Conservation (phyloP, 1,140 invertebrate species). For the Tribolium madens region DNA sequence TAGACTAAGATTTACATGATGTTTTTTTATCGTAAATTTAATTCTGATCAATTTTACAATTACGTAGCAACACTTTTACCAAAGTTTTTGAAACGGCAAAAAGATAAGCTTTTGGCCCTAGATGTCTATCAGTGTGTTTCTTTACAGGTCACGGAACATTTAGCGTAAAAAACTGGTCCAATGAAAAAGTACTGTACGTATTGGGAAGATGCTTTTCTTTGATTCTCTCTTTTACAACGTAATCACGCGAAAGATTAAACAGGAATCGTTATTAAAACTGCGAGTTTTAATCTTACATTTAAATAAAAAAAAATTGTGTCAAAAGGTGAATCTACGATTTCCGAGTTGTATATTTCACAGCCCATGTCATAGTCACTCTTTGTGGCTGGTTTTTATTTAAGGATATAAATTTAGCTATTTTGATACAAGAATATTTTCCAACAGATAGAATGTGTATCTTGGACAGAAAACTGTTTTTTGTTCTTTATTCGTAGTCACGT, state of each 20-base stretch:
- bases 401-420: slow-evolving; percentile 9
- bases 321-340: slow-evolving; percentile 12
- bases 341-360: slow-evolving; percentile 19
- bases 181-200: slow-evolving; percentile 16
- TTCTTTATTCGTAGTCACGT: too few species aligned
- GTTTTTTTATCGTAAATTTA: not conserved
- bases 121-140: not conserved
- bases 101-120: not conserved
- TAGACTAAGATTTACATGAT: not conserved
- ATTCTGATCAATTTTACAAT: not conserved
- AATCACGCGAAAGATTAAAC: slow-evolving; percentile 24
- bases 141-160: slow-evolving; percentile 13
- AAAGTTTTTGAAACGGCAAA: slow-evolving; percentile 4
- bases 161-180: not conserved
- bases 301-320: slow-evolving; percentile 18
- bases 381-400: slow-evolving; percentile 23
- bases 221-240: not conserved
- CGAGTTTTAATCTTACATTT: slow-evolving; percentile 8
- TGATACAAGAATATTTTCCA: too few species aligned
- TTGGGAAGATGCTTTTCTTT: not conserved
- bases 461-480: not conserved
- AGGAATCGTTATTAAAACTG: slow-evolving; percentile 10
- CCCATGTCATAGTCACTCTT: slow-evolving; percentile 14
- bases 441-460: too few species aligned
- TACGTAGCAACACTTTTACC: slow-evolving; percentile 3